These are phyloP conservation scores for Staurois parvus DNA, from an alignment of 2,797 vertebrate species.

Conservation along the genomic window DNA sequence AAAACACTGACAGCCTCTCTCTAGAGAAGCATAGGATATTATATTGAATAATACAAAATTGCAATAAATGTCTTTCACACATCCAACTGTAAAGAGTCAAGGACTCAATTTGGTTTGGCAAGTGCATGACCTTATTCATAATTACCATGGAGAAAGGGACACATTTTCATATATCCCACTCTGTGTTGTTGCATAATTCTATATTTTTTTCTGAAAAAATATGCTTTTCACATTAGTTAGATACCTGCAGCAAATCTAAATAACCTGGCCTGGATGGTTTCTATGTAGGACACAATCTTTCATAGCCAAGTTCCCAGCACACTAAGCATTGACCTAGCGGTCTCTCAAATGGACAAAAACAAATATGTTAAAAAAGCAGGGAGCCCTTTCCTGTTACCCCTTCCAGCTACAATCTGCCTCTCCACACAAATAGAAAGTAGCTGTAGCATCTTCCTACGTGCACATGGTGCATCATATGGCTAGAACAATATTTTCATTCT, in stretches of 20 bases:
- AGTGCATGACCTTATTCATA: constrained; percentile 1
- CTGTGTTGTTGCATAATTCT: neutral
- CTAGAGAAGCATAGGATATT: constrained; percentile 27
- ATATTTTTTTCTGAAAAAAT: neutral
- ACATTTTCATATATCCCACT: neutral
- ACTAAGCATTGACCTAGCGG: too few relatives aligned
- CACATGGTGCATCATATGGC: too few relatives aligned
- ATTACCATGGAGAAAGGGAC: neutral
- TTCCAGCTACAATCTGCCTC: too few relatives aligned
- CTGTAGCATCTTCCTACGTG: too few relatives aligned
- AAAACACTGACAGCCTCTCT: constrained; percentile 34
- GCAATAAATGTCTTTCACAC: constrained; percentile 37
- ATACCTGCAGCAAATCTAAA: neutral
- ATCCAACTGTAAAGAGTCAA: constrained; percentile 7
- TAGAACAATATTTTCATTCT: too few relatives aligned
- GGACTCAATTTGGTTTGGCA: neutral
- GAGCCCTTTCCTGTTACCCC: too few relatives aligned
- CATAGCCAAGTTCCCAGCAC: too few relatives aligned
- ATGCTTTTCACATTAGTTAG: neutral
- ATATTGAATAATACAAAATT: constrained; percentile 37
- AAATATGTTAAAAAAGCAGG: too few relatives aligned
- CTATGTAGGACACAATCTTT: too few relatives aligned
- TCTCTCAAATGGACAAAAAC: too few relatives aligned
- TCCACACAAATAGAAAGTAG: too few relatives aligned
- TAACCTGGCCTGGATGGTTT: neutral